Evolutionary conservation across 1,140 invertebrate genomes (phyloP).

Genomic region (Riptortus pedestris): DNA sequence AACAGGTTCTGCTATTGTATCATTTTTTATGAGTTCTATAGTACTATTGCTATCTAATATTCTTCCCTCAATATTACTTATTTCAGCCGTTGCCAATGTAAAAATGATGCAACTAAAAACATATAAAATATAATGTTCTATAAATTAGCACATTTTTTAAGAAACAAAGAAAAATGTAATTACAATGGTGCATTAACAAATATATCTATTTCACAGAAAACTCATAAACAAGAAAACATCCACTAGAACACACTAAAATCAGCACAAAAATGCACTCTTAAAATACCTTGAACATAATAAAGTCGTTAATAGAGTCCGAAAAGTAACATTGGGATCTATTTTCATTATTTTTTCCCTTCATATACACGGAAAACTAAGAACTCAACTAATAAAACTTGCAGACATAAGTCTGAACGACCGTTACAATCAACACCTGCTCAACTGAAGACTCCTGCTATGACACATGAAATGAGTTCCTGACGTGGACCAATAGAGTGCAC

Average conservation of each 20-base stretch:
- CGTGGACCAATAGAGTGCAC: background rate
- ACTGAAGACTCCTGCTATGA: background rate
- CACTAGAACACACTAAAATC: too few relatives aligned
- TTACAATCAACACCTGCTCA: background rate
- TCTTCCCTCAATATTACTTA: background rate
- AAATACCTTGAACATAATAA: conserved; percentile 6
- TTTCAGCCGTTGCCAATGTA: conserved; percentile 12
- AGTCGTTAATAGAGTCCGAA: background rate
- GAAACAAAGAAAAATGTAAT: background rate
- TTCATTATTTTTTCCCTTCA: conserved; percentile 7
- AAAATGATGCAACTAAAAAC: conserved; percentile 2
- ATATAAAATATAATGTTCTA: too few relatives aligned
- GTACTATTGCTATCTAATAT: background rate
- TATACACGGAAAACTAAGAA: conserved; percentile 4
- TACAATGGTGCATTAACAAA: background rate
- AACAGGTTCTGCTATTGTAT: background rate
- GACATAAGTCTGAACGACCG: background rate
- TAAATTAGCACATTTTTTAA: too few relatives aligned
- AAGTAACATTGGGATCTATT: background rate
- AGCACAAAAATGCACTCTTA: too few relatives aligned
- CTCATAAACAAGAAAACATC: too few relatives aligned
- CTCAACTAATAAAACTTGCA: background rate
- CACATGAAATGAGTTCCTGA: background rate
- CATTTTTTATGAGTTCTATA: background rate
- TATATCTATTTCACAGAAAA: too few relatives aligned